Conservation (phyloP, 2,797 vertebrate genomes). For the Molossus molossus region DNA sequence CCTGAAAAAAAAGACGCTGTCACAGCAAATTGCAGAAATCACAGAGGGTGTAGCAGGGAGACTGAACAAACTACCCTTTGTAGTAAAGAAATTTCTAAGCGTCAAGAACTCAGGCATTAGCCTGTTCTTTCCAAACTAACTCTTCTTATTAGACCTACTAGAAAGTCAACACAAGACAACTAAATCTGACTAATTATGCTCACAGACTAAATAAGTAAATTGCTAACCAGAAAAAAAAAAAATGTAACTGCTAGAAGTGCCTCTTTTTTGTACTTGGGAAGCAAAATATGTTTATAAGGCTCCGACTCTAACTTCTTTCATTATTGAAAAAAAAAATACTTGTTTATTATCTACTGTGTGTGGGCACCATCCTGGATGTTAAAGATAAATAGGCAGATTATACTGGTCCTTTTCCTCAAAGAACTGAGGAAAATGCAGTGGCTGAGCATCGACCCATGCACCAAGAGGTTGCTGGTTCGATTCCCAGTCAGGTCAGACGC, state of each 20-base stretch:
- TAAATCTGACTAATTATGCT: constrained; percentile 60
- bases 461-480: too few relatives aligned
- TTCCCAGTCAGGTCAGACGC: too few relatives aligned
- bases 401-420: neutral
- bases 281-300: constrained; percentile 59
- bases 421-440: neutral
- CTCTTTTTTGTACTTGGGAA: constrained; percentile 57
- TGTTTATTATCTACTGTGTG: neutral
- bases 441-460: too few relatives aligned
- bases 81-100: constrained; percentile 53
- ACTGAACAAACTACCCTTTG: constrained; percentile 62
- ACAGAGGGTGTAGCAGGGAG: neutral
- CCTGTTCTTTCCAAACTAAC: constrained; percentile 58
- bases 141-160: constrained; percentile 56
- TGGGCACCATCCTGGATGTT: neutral
- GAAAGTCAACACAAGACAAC: constrained; percentile 58
- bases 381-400: neutral
- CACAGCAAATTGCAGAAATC: constrained; percentile 70
- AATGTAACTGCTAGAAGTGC: constrained; percentile 36
- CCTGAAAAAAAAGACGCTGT: constrained; percentile 61
- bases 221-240: constrained; percentile 62
- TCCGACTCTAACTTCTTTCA: constrained; percentile 21
- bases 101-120: constrained; percentile 41
- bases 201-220: constrained; percentile 73
- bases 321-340: neutral